These are phyloP conservation scores for Bradypus variegatus DNA, from an alignment of 2,797 vertebrate genomes.

Conservation along the genomic window DNA sequence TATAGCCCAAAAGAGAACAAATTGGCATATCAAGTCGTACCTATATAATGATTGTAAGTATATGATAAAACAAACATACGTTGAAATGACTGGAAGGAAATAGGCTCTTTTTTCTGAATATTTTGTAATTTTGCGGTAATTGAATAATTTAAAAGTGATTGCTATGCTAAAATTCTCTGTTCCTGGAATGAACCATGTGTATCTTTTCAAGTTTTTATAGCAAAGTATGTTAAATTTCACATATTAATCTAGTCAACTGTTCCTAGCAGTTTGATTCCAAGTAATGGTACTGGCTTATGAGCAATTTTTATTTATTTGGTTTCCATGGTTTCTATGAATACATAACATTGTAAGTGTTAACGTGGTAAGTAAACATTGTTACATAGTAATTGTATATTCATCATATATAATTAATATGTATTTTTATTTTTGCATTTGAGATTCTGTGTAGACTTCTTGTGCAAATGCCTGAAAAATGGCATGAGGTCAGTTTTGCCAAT, in stretches of 20 bases:
- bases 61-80: neutral
- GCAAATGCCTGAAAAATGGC: neutral
- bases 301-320: neutral
- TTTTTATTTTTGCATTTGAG: neutral
- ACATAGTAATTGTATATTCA: neutral
- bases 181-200: neutral
- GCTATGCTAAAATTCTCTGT: neutral
- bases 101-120: neutral
- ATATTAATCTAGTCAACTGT: neutral
- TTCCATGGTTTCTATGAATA: slow-evolving; percentile 7
- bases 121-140: slow-evolving; percentile 11
- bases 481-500: neutral
- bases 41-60: neutral
- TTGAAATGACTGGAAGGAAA: neutral
- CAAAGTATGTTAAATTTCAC: slow-evolving; percentile 5
- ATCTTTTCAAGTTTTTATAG: slow-evolving; percentile 17
- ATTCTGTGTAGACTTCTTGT: neutral
- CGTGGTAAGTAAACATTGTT: neutral
- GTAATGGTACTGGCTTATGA: neutral
- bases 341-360: slow-evolving; percentile 19
- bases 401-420: slow-evolving; percentile 15
- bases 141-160: neutral
- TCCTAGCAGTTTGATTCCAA: neutral
- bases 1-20: neutral
- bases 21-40: neutral